phyloP scores from a whole-genome alignment of 1,140 invertebrate species.

The Dreissena rostriformis region DNA sequence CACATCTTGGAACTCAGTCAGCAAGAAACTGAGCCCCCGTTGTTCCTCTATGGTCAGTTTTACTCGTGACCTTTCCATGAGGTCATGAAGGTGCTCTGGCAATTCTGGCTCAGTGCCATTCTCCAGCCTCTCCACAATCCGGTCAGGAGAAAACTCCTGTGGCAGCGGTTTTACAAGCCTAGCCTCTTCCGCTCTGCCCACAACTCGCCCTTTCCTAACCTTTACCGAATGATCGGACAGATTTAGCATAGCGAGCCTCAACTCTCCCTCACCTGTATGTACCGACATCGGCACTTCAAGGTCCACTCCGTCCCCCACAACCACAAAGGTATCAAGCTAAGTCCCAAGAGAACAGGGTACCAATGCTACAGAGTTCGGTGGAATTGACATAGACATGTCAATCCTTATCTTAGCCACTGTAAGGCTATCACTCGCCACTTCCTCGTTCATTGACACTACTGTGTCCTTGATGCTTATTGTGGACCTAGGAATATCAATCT shows the following conservation, averaged over 20 bases:
- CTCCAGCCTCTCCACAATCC: not conserved
- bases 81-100: no score
- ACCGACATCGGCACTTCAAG: no score
- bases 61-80: no score
- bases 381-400: not conserved
- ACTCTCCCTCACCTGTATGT: no score
- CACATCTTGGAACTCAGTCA: conserved; percentile 29
- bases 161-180: not conserved
- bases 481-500: not conserved
- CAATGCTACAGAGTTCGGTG: not conserved
- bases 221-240: no score
- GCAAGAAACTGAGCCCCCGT: not conserved
- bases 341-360: not conserved
- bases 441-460: not conserved
- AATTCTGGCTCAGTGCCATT: no score
- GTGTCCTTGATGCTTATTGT: not conserved
- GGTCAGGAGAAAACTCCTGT: not conserved
- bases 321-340: no score
- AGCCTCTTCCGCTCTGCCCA: not conserved
- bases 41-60: not conserved
- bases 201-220: conserved; percentile 24
- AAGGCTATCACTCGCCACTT: not conserved
- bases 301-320: no score
- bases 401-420: conserved; percentile 8
- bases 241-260: no score